Evolutionary conservation across 2,797 vertebrate genomes (phyloP), one percentile per base, ranked within the genome.

Genomic region (Enteromius paludinosus): DNA sequence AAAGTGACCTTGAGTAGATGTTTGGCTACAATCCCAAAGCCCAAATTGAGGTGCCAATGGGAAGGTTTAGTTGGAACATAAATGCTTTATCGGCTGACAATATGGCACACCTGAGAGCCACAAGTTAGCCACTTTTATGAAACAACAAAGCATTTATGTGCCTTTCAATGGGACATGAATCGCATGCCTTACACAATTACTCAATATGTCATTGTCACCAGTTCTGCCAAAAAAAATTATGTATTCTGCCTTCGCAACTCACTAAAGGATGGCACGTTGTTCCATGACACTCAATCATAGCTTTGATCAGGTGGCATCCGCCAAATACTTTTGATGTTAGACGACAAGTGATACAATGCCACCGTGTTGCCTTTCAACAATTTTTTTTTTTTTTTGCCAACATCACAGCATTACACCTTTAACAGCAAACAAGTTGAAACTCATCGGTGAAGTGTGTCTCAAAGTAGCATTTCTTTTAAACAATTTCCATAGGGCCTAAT

Each of bases 1-100:
- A 94, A 94, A 93, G 93, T 94, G 92, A 95, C 93, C 93, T 91
- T 89, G 45, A 89, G 90, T 92, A 91, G 89, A 89, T 75, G 74
- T 84, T 91, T 94, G 93, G 91, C 91, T 52, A 62, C 74, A 78
- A 87, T 94, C 92, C 93, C 91, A 86, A 89, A 88, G 89, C 88
- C 65, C 89, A 88, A 76, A 92, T 90, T 91, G 92, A 90, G 91
- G 91, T 90, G 90, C 89, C 90, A 89, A 76, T 88, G 87, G 90
- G 90, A 90, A 88, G 89, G 78, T 91, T 93, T 91, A 91, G 89
- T 85, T 83, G 90, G 89, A 87, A 88, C 88, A 90, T 91, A 71
- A 85, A 79, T 78, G 35, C 61, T n/a, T 45, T 56, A 41, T 45
- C 61, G 5, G 75, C 35, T 45, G 52, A 75, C 30, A 74, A 23